These are phyloP conservation scores for Herpailurus yagouaroundi DNA, from an alignment of 2,113 vertebrate genomes.

Conservation along the genomic window DNA sequence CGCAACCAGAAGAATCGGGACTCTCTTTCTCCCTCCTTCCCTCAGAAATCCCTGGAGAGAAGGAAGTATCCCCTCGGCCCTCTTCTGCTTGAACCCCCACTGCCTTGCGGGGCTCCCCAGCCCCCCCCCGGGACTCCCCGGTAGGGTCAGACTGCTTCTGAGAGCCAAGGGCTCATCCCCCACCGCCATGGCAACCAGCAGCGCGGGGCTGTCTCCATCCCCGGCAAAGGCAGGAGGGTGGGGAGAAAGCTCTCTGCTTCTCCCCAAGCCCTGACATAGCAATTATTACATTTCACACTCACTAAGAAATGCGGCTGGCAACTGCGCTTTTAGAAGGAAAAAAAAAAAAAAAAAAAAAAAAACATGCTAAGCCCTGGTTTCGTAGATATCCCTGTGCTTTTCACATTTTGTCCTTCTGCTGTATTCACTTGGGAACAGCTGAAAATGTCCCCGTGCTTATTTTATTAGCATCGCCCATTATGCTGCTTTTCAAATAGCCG, in stretches of 20 bases:
- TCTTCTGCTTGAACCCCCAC: neutral
- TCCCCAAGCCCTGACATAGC: slow-evolving; percentile 64
- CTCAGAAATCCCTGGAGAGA: neutral
- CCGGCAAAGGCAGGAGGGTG: slow-evolving; percentile 1
- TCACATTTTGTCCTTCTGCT: slow-evolving; percentile 43
- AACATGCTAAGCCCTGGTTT: neutral
- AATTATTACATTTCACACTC: slow-evolving; percentile 70
- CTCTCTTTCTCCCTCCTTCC: neutral
- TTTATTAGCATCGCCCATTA: slow-evolving; percentile 70
- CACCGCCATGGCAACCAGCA: slow-evolving; percentile 65
- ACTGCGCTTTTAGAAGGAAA: neutral
- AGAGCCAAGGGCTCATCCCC: neutral
- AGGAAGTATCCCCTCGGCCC: neutral
- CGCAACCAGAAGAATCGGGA: neutral
- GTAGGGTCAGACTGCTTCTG: neutral
- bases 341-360: too few species aligned
- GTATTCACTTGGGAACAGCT: slow-evolving; percentile 51
- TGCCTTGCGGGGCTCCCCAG: neutral
- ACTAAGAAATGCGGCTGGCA: slow-evolving; percentile 58
- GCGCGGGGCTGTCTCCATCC: neutral
- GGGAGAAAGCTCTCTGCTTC: neutral
- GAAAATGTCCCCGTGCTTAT: slow-evolving; percentile 53
- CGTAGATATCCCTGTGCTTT: slow-evolving; percentile 5
- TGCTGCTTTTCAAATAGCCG: slow-evolving; percentile 59
- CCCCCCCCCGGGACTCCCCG: neutral